These are phyloP conservation scores for Spinus olivaceus DNA, from an alignment of 2,797 vertebrate species.

Conservation along the genomic window DNA sequence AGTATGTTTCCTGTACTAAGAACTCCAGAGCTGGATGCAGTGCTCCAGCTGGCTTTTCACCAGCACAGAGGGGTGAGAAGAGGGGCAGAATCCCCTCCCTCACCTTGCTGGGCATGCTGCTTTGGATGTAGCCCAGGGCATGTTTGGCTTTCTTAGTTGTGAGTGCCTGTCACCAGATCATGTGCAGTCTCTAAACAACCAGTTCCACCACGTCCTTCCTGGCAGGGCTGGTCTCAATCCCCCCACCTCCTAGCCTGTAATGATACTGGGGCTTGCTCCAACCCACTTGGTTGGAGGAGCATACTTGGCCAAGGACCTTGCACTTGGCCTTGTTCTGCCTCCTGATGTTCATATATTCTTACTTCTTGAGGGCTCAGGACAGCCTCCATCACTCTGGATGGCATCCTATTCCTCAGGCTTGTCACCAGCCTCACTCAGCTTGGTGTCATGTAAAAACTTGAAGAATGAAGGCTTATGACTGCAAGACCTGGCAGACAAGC, in stretches of 20 bases:
- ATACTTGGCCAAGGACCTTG: neutral
- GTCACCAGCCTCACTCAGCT: neutral
- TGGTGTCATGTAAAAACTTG: neutral
- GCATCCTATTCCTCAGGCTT: neutral
- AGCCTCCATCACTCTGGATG: neutral
- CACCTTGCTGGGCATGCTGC: fast-evolving
- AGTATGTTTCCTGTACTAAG: neutral
- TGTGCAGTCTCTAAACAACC: neutral
- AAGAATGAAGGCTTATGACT: neutral
- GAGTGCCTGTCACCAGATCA: neutral
- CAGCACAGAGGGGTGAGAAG: neutral
- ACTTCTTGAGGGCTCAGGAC: neutral
- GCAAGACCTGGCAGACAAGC: neutral
- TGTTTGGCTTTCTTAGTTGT: neutral
- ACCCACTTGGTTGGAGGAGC: neutral
- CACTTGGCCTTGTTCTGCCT: neutral
- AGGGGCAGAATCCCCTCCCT: neutral
- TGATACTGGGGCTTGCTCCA: neutral
- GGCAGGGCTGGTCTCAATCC: neutral
- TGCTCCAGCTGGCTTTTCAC: fast-evolving
- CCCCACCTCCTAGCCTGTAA: neutral
- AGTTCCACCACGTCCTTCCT: neutral
- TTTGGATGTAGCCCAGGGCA: neutral
- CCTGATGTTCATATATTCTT: neutral
- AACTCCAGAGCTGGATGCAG: neutral